Evolutionary conservation across 2,888 invertebrate species (phyloP), one percentile per base, ranked within the genome.

Genomic region (Diadegma fenestrale): DNA sequence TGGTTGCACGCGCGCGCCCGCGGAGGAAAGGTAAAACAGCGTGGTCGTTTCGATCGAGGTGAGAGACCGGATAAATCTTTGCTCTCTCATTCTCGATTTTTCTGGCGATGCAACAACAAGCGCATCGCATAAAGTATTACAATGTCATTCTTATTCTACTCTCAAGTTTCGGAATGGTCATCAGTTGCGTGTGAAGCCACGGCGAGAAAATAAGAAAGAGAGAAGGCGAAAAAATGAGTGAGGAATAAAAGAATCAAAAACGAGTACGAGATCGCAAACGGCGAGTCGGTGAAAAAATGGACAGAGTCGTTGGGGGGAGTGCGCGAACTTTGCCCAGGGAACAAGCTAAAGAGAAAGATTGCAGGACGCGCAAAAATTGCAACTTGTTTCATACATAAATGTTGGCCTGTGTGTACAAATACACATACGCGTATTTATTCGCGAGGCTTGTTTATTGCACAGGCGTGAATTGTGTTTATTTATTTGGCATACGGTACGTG

Each of bases 401-500:
- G 19, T 58, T 43, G 68, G 78, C 80, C 4, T 41, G 22, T 43
- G 14, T 43, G 19, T 71, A 22, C n/a, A n/a, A 22, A 30, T 80
- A 86, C 80, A 78, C 73, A 41, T 69, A 37, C 68, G 19, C 51
- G 19, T 45, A 79, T 84, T 80, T 86, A 84, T 76, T 83, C 85
- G 88, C 87, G 86, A 79, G 87, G 87, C 89, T 88, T 88, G 89
- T 89, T 88, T 89, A 89, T 89, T 88, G 88, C 89, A 86, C 87
- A 76, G 82, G 88, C 86, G 83, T 87, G 89, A 87, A 88, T 88
- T 87, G 89, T 89, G 87, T 86, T 85, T 89, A 90, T 90, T 90
- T 90, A 90, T 89, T 89, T 89, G 89, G 86, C 88, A 89, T 85
- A 86, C 87, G 82, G 87, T 88, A 89, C 90, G 90, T 88, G 89